A percentile compares a stretch with the other conserved stretches of the same genome.
These are phyloP conservation scores for Meteorus sp. DNA, from an alignment of 1,140 invertebrate genomes.

Conservation along the genomic window DNA sequence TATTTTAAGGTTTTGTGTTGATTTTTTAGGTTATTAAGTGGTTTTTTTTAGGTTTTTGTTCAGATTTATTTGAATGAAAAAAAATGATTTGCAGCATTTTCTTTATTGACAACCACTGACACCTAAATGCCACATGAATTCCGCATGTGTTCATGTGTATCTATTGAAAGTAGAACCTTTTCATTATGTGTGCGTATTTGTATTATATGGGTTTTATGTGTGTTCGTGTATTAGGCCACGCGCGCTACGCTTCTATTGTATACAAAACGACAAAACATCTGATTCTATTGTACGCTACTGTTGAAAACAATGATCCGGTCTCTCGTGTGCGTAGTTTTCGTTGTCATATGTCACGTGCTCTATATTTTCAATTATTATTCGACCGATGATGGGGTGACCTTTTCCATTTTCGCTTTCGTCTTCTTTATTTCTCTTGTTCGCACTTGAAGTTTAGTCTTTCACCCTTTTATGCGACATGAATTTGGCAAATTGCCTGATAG, in stretches of 20 bases:
- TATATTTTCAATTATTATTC: constrained; percentile 11
- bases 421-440: constrained; percentile 1
- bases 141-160: too few relatives aligned
- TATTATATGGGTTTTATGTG: too few relatives aligned
- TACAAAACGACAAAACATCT: constrained; percentile 52
- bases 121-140: constrained; percentile 35
- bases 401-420: too few relatives aligned
- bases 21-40: too few relatives aligned
- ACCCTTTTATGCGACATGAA: too few relatives aligned
- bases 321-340: constrained; percentile 4
- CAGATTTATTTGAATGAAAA: background rate
- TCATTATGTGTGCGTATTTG: constrained; percentile 59
- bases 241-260: constrained; percentile 56
- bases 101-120: constrained; percentile 28
- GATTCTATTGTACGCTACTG: constrained; percentile 53
- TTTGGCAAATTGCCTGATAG: constrained; percentile 45
- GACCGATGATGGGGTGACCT: too few relatives aligned
- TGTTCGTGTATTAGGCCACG: too few relatives aligned
- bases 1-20: too few relatives aligned
- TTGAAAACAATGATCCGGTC: constrained; percentile 12
- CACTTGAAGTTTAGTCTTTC: too few relatives aligned
- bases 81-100: background rate
- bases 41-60: too few relatives aligned
- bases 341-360: constrained; percentile 16
- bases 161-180: constrained; percentile 54